Percentiles rank a stretch among this genome's conserved stretches.
phyloP scores from a whole-genome alignment of 2,113 vertebrate genomes.

The Microcebus griseorufus region DNA sequence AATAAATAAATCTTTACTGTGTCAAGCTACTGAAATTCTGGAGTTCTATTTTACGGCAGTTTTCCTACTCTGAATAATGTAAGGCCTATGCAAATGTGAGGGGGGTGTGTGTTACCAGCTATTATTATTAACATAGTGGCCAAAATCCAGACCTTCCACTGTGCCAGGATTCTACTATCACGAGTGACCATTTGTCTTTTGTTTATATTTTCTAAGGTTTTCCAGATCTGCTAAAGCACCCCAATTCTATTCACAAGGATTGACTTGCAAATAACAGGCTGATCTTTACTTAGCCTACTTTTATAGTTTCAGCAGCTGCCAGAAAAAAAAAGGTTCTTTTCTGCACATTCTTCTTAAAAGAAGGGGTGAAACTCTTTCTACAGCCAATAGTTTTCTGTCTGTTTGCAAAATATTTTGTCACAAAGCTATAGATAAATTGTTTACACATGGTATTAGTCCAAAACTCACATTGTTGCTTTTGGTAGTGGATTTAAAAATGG shows the following conservation, averaged over 20 bases:
- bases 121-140: not conserved
- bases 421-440: not conserved
- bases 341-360: not conserved
- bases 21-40: not conserved
- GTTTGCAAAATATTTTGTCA: slow-evolving; percentile 32
- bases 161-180: not conserved
- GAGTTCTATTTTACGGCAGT: accelerated
- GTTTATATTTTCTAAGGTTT: not conserved
- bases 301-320: not conserved
- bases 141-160: not conserved
- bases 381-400: not conserved
- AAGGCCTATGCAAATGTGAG: not conserved
- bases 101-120: accelerated
- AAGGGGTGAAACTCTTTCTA: not conserved
- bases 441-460: not conserved
- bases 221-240: not conserved
- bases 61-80: not conserved
- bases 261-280: slow-evolving; percentile 3
- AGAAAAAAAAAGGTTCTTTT: not conserved
- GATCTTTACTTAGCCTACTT: slow-evolving; percentile 21
- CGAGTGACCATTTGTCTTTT: not conserved
- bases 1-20: not conserved
- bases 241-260: not conserved
- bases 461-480: not conserved
- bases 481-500: not conserved